Base-by-base conservation (phyloP, 1,140 invertebrate genomes). In the Ceratosolen fusciceps region DNA sequence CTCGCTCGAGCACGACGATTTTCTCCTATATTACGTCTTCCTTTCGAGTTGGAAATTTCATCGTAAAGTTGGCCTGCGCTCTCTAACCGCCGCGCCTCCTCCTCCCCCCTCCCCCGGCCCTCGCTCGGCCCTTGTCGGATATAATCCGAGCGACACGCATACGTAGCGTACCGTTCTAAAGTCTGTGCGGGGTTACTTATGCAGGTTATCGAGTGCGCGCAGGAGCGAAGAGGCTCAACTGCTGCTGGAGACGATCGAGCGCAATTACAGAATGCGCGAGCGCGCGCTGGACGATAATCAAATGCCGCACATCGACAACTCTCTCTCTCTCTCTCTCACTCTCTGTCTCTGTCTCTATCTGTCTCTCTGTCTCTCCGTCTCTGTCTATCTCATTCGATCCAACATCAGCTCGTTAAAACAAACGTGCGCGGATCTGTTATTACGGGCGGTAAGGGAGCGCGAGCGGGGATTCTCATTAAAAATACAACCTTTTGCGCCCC, bases 241-340 rank as follows among this genome's bases (percentile, higher is more conserved):
- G 74, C 31, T 65, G 68, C 62, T 68, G 39, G 74, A 68, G 24
- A 67, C 60, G 43, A 75, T 75, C 60, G 65, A 60, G 75, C 60
- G 67, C 52, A 71, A 77, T 77, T 77, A 77, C 67, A 71, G 21
- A 47, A 19, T 31, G 47, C 31, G 60, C 56, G 31, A 37, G n/a
- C 39, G 29, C 74, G 21, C 26, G 31, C 47, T 31, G 74, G 74
- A 68, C 74, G 49, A 67, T 71, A 71, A 77, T 77, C 67, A 71
- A 77, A 77, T 47, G 74, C 52, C 8, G 74, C 60, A 47, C 60
- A 9, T 34, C 21, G 7, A 26, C n/a, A n/a, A 10, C n/a, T 26
- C 16, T 52, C 43, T 2, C 65, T 26, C 43, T 14, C 65, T 9
- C 21, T 52, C 47, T 29, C n/a, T 52, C 68, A 31, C 43, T 49